Evolutionary conservation across 2,113 vertebrate species (phyloP).

Genomic region (Neofelis nebulosa): DNA sequence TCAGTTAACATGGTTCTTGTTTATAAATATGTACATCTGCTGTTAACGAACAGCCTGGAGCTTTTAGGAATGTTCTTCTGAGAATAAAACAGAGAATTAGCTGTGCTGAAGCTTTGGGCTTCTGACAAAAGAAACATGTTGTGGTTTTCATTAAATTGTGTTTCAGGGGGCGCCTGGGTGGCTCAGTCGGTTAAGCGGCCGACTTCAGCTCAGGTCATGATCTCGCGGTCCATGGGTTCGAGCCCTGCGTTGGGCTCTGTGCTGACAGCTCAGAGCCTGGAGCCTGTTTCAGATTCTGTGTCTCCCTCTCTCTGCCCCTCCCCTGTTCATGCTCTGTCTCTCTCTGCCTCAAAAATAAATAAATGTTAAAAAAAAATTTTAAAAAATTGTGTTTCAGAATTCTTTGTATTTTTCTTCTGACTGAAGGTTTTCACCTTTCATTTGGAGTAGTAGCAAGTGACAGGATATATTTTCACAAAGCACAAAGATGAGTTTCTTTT

Average conservation of each 20-base stretch:
- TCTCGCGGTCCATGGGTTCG: too few species aligned
- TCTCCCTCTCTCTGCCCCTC: too few species aligned
- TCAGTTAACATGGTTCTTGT: conserved; percentile 62
- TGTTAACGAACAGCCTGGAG: conserved; percentile 66
- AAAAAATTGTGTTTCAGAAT: conserved; percentile 53
- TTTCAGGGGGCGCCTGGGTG: neutral
- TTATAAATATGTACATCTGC: conserved; percentile 75
- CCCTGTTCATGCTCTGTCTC: too few species aligned
- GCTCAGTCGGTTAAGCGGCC: too few species aligned
- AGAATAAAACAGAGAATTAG: conserved; percentile 64
- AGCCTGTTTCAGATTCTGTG: too few species aligned
- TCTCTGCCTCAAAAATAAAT: too few species aligned
- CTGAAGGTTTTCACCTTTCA: neutral
- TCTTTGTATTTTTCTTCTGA: conserved; percentile 42
- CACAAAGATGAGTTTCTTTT: conserved; percentile 17
- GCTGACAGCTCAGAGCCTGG: too few species aligned
- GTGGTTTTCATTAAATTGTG: conserved; percentile 63
- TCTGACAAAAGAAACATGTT: conserved; percentile 61
- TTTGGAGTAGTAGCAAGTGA: conserved; percentile 29
- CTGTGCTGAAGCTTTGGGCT: conserved; percentile 40
- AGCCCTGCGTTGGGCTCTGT: too few species aligned
- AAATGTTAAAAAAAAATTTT: too few species aligned
- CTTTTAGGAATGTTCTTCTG: conserved; percentile 59
- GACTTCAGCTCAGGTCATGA: too few species aligned
- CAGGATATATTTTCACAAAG: neutral